phyloP scores from a whole-genome alignment of 1,140 invertebrate genomes.

The Cydia amplana region DNA sequence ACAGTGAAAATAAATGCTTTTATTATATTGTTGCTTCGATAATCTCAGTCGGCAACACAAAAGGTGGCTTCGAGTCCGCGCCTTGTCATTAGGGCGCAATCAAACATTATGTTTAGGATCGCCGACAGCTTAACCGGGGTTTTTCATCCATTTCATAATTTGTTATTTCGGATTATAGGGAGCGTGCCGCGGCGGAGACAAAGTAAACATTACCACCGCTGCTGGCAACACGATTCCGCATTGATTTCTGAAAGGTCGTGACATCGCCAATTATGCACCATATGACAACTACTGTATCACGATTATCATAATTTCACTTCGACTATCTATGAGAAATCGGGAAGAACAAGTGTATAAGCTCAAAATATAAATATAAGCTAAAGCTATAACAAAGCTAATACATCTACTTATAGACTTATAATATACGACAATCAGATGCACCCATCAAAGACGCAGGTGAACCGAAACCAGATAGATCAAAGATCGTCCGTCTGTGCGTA shows the following conservation, averaged over 20 bases:
- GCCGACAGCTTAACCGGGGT: conserved; percentile 74
- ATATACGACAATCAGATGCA: too few relatives aligned
- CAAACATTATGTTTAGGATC: conserved; percentile 78
- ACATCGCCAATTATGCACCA: not conserved
- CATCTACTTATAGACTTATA: too few relatives aligned
- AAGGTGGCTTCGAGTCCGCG: conserved; percentile 69
- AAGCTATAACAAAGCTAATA: too few relatives aligned
- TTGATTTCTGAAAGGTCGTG: not conserved
- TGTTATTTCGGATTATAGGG: conserved; percentile 74
- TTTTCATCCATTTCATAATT: conserved; percentile 77
- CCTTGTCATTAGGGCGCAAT: conserved; percentile 77
- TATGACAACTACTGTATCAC: too few relatives aligned
- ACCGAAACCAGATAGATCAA: too few relatives aligned
- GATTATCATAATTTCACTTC: too few relatives aligned
- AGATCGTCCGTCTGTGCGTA: too few relatives aligned
- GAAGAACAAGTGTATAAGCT: too few relatives aligned
- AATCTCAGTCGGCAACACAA: conserved; percentile 69
- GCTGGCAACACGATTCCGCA: conserved; percentile 28
- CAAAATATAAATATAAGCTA: too few relatives aligned
- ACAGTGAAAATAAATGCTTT: conserved; percentile 44
- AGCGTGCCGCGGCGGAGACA: conserved; percentile 68
- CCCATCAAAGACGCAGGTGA: too few relatives aligned
- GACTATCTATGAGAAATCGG: too few relatives aligned
- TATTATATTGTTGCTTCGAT: conserved; percentile 44
- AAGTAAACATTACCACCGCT: conserved; percentile 67